Evolutionary conservation across 2,888 invertebrate genomes (phyloP).

Genomic region (Tridacna crocea): DNA sequence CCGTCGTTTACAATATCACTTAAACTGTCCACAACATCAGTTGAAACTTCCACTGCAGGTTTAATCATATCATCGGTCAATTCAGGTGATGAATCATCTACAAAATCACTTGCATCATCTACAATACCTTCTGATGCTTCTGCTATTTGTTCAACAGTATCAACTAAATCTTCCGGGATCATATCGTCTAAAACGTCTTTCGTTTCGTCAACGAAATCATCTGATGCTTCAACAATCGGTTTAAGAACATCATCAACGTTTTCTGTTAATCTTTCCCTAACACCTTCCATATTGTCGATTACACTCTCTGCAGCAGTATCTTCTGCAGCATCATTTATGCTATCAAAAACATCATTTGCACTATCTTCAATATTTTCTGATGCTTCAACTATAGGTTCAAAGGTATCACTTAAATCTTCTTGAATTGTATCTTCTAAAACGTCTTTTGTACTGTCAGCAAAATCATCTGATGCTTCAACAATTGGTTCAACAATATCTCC

Average conservation of each 20-base stretch:
- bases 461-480: neutral
- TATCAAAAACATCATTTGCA: neutral
- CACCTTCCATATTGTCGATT: no score
- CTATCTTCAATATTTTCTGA: neutral
- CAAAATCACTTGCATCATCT: neutral
- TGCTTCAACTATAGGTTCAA: neutral
- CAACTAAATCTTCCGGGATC: neutral
- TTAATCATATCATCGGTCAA: neutral
- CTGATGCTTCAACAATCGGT: neutral
- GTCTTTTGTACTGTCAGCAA: neutral
- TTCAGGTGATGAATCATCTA: neutral
- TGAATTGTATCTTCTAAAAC: neutral
- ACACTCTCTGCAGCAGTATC: neutral
- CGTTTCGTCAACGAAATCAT: neutral
- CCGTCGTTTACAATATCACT: neutral
- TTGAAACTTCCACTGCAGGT: constrained; percentile 5
- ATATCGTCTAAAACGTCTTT: neutral
- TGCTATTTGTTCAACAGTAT: neutral
- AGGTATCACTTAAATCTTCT: neutral
- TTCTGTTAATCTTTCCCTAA: no score
- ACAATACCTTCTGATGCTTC: constrained; percentile 7
- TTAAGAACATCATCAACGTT: neutral
- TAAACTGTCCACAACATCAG: neutral
- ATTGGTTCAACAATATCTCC: constrained; percentile 6
- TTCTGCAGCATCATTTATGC: neutral